These are phyloP conservation scores for Diglossa cyanea DNA, from an alignment of 2,797 vertebrate genomes.

Conservation along the genomic window DNA sequence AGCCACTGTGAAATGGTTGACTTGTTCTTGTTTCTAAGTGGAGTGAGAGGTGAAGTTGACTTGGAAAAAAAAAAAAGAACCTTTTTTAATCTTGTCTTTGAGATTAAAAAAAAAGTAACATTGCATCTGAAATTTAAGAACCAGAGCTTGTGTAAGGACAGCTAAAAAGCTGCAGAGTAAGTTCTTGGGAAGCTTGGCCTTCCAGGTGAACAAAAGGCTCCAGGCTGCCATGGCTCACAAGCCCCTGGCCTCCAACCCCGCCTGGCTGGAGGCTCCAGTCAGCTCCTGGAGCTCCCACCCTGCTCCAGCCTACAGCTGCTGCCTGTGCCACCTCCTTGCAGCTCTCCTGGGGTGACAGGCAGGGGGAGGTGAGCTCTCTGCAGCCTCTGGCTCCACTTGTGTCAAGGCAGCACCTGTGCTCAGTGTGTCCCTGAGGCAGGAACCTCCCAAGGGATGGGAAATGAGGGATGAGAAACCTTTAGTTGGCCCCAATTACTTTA, in stretches of 20 bases:
- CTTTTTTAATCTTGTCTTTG: background rate
- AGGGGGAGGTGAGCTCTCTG: background rate
- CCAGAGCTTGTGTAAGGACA: background rate
- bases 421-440: background rate
- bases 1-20: background rate
- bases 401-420: background rate
- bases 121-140: background rate
- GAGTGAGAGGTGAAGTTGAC: background rate
- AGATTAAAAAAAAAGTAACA: background rate
- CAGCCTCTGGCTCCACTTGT: fast-evolving
- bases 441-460: background rate
- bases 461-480: background rate
- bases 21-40: background rate
- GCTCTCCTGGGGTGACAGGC: background rate
- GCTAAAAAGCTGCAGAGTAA: background rate
- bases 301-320: background rate
- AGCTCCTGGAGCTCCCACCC: background rate
- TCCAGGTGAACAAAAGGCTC: background rate
- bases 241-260: background rate
- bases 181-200: background rate
- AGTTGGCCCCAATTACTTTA: background rate
- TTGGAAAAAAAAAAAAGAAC: background rate
- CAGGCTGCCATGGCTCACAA: background rate
- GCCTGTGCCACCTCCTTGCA: fast-evolving
- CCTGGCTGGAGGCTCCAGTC: fast-evolving